These are phyloP conservation scores for Botrylloides violaceus DNA, from an alignment of 23 tunicate genomes.

Conservation along the genomic window DNA sequence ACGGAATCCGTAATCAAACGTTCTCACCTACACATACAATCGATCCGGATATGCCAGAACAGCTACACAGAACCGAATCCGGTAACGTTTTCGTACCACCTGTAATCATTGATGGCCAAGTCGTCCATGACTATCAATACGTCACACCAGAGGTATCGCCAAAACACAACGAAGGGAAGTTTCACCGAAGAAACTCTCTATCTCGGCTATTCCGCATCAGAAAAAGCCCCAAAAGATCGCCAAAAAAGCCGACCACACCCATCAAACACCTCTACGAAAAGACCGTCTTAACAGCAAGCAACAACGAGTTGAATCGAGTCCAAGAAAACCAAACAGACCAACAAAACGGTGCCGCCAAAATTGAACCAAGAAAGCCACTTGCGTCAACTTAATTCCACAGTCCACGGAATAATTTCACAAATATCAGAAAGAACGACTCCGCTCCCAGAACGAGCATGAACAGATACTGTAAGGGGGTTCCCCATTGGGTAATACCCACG, in stretches of 20 bases:
- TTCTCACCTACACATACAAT: conserved; percentile 8
- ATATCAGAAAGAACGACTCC: no score
- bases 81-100: conserved; percentile 61
- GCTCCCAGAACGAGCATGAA: no score
- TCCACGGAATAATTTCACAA: no score
- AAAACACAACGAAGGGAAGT: conserved; percentile 9
- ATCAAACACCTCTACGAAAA: conserved; percentile 53
- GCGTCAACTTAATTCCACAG: neutral
- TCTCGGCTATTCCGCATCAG: conserved; percentile 12
- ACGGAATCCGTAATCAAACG: neutral
- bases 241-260: conserved; percentile 23
- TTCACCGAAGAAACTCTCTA: conserved; percentile 16
- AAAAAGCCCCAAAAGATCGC: conserved; percentile 38
- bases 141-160: conserved; percentile 32
- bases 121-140: conserved; percentile 54
- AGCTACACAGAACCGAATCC: conserved; percentile 15
- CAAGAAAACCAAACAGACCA: neutral
- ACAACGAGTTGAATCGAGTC: conserved; percentile 17
- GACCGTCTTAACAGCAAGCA: conserved; percentile 37
- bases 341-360: neutral
- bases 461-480: no score
- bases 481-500: no score
- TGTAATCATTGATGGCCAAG: conserved; percentile 70
- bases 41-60: conserved; percentile 4
- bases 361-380: neutral